phyloP scores from a whole-genome alignment of 2,113 vertebrate species.

The Aptenodytes forsteri region DNA sequence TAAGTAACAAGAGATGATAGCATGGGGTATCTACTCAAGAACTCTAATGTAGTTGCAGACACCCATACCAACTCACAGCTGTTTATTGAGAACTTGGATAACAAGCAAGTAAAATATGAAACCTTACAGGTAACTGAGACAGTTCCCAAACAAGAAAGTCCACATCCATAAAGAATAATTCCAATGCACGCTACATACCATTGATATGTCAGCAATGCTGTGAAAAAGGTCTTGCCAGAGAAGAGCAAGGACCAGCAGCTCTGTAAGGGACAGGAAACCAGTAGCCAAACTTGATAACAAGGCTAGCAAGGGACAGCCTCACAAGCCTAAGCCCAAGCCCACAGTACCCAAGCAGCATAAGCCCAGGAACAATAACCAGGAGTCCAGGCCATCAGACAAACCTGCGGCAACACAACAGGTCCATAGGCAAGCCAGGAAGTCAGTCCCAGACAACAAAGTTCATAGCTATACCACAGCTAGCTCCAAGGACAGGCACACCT shows the following conservation, averaged over 20 bases:
- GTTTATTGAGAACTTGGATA: background rate
- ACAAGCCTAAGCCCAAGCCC: background rate
- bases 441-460: fast-evolving
- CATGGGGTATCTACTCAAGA: background rate
- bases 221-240: background rate
- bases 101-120: background rate
- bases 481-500: fast-evolving
- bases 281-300: fast-evolving
- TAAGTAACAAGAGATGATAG: background rate
- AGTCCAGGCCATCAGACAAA: background rate
- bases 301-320: fast-evolving
- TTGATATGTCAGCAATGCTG: fast-evolving
- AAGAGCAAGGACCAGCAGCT: background rate
- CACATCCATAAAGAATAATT: background rate
- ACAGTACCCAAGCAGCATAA: fast-evolving
- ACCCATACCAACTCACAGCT: background rate
- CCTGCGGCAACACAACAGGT: fast-evolving
- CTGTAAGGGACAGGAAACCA: fast-evolving
- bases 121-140: background rate
- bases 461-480: fast-evolving
- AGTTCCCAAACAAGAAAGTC: background rate
- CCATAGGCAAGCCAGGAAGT: fast-evolving
- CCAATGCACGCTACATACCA: background rate
- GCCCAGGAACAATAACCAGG: fast-evolving
- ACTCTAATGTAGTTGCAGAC: background rate